Conservation (phyloP, 2,113 vertebrate species). For the Pomatostomus ruficeps region DNA sequence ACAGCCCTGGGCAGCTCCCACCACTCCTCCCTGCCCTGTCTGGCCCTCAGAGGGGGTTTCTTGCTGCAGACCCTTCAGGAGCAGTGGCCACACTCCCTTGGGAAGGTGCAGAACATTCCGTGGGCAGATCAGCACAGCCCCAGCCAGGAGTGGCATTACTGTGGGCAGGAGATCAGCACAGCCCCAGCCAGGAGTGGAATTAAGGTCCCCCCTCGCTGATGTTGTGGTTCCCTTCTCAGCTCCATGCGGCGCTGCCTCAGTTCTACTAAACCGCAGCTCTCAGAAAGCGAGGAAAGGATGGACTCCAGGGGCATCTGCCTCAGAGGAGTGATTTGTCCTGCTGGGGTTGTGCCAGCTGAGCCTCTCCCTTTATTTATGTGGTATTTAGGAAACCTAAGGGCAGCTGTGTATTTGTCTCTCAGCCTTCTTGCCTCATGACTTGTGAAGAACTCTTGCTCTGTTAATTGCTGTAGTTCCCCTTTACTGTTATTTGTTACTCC, state of each 20-base stretch:
- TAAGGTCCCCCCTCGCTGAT: accelerated
- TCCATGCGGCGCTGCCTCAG: neutral
- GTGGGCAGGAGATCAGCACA: neutral
- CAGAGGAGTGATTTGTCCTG: neutral
- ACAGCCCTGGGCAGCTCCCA: neutral
- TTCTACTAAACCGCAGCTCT: neutral
- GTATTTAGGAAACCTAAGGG: neutral
- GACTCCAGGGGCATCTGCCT: neutral
- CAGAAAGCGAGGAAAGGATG: neutral
- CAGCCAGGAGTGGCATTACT: accelerated
- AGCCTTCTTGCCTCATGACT: neutral
- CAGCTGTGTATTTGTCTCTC: neutral
- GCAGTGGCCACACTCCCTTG: accelerated
- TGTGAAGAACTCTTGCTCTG: neutral
- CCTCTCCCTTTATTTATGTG: neutral
- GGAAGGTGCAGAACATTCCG: accelerated
- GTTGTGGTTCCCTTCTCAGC: neutral
- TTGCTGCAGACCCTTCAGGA: neutral
- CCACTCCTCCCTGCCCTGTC: neutral
- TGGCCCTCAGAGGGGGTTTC: neutral
- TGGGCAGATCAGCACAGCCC: neutral
- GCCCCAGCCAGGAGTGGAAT: accelerated
- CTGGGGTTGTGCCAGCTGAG: neutral
- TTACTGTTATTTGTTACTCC: neutral
- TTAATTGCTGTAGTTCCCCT: neutral